Evolutionary conservation across 2,113 vertebrate genomes (phyloP).

Genomic region (Columbina picui): DNA sequence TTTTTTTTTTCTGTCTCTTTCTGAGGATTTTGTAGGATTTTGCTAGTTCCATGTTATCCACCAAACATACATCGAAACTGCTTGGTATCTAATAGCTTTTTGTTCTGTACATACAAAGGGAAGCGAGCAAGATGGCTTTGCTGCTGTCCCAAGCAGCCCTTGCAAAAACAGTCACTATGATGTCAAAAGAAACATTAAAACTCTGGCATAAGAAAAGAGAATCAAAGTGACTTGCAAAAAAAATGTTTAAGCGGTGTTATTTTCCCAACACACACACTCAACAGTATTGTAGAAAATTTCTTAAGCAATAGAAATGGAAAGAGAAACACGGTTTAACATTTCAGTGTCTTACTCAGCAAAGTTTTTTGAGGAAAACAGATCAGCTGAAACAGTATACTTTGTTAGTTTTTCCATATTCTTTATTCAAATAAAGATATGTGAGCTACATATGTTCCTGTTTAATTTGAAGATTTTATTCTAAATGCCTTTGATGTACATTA

Average conservation of each 20-base stretch:
- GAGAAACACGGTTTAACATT: conserved; percentile 66
- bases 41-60: not conserved
- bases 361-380: conserved; percentile 47
- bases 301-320: conserved; percentile 54
- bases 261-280: not conserved
- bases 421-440: conserved; percentile 63
- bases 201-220: conserved; percentile 13
- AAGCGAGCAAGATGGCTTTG: not conserved
- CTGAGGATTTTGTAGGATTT: not conserved
- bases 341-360: conserved; percentile 57
- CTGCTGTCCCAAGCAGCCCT: not conserved
- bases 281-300: conserved; percentile 42
- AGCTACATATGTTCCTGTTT: conserved; percentile 59
- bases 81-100: not conserved
- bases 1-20: not conserved
- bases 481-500: conserved; percentile 16
- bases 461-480: conserved; percentile 32
- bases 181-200: conserved; percentile 42
- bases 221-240: not conserved
- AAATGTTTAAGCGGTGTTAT: not conserved
- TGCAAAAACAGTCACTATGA: not conserved
- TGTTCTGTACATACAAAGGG: not conserved
- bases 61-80: not conserved
- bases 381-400: conserved; percentile 51
- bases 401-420: conserved; percentile 67